phyloP scores from a whole-genome alignment of 1,140 invertebrate genomes.

The Eufriesea mexicana region DNA sequence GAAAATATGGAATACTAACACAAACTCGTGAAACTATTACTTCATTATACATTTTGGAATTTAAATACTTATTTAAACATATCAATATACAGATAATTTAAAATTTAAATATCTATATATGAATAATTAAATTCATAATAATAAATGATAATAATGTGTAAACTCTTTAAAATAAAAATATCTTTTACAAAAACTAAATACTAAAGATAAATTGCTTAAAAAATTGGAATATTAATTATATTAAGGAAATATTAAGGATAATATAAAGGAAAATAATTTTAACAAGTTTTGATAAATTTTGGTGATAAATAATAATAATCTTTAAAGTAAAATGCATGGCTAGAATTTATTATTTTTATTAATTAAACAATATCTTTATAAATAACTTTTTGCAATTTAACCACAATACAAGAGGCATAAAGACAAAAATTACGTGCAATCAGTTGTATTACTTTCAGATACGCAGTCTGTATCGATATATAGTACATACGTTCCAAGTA shows the following conservation, averaged over 20 bases:
- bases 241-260: background rate
- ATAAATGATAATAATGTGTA: background rate
- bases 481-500: slow-evolving; percentile 92
- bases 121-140: slow-evolving; percentile 27
- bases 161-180: background rate
- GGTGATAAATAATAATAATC: background rate
- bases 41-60: background rate
- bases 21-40: background rate
- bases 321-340: background rate
- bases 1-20: background rate
- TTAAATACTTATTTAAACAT: slow-evolving; percentile 6
- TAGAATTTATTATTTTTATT: background rate
- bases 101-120: background rate
- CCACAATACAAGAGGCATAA: background rate
- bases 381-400: background rate
- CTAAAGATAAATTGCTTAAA: background rate
- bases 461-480: background rate
- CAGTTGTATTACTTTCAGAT: slow-evolving; percentile 10
- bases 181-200: background rate
- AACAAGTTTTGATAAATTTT: background rate
- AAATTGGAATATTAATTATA: background rate
- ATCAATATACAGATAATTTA: background rate
- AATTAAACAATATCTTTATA: background rate
- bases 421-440: background rate
- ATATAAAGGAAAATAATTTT: background rate